Percentiles rank a stretch among this genome's conserved stretches.
Conservation (phyloP, 2,888 invertebrate species). For the Hyppa rectilinea region DNA sequence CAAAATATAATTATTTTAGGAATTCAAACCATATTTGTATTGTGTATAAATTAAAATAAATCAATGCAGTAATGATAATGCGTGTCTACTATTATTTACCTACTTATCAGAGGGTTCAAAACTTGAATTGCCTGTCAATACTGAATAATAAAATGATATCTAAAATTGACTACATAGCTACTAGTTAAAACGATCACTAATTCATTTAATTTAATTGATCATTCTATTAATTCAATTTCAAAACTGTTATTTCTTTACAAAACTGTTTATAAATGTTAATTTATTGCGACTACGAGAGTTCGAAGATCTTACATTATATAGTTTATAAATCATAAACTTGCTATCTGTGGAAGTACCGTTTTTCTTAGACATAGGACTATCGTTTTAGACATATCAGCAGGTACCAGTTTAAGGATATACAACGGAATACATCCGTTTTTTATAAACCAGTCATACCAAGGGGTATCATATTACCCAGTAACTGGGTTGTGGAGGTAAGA, state of each 20-base stretch:
- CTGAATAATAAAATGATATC: neutral
- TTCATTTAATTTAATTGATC: constrained; percentile 8
- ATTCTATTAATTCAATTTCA: constrained; percentile 21
- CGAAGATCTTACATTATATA: constrained; percentile 50
- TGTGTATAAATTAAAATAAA: constrained; percentile 15
- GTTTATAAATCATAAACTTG: constrained; percentile 45
- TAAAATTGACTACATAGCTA: neutral
- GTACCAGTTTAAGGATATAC: constrained; percentile 26
- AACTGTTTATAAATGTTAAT: constrained; percentile 49
- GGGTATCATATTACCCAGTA: too few relatives aligned
- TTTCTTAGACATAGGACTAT: constrained; percentile 18
- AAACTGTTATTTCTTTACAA: constrained; percentile 31
- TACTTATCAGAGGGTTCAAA: neutral
- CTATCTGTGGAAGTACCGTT: constrained; percentile 58
- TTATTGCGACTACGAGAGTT: constrained; percentile 51
- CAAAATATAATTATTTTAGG: too few relatives aligned
- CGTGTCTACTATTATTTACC: neutral
- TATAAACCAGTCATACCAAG: too few relatives aligned
- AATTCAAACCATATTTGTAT: neutral
- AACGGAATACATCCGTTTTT: neutral
- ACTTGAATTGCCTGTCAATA: neutral
- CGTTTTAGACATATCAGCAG: neutral
- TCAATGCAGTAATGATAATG: neutral
- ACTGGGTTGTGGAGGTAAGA: too few relatives aligned
- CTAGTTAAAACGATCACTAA: neutral